A percentile compares a stretch with the other conserved stretches of the same genome.
Evolutionary conservation across 2,113 vertebrate species (phyloP).

Genomic region (Burhinus oedicnemus): DNA sequence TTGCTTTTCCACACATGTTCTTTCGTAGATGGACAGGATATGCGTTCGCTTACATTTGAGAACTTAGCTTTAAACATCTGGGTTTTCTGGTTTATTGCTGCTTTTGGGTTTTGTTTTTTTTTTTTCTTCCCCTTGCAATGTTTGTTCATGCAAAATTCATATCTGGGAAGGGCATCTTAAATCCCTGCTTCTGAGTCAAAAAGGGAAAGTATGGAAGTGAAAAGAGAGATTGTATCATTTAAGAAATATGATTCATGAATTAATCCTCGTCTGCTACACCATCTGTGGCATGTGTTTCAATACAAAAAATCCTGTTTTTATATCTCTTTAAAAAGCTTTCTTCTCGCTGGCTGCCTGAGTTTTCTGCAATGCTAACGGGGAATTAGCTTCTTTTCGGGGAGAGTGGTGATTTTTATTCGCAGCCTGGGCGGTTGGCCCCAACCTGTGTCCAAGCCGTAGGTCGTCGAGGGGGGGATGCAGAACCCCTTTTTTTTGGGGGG

Average conservation of each 20-base stretch:
- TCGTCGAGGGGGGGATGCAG: background rate
- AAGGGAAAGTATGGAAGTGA: slow-evolving; percentile 60
- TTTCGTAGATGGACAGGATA: background rate
- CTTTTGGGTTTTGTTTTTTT: background rate
- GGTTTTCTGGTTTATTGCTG: slow-evolving; percentile 17
- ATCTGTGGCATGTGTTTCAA: slow-evolving; percentile 65
- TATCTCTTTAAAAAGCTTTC: slow-evolving; percentile 51
- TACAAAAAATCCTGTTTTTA: slow-evolving; percentile 49
- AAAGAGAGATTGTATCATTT: slow-evolving; percentile 64
- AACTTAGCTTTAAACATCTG: slow-evolving; percentile 21
- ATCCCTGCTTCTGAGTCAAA: slow-evolving; percentile 60
- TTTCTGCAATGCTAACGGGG: background rate
- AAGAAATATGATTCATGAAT: slow-evolving; percentile 70
- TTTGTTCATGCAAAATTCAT: slow-evolving; percentile 64
- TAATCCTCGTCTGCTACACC: slow-evolving; percentile 70
- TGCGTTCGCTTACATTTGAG: background rate
- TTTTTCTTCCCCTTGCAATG: background rate
- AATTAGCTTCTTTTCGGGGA: background rate
- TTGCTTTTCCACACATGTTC: background rate
- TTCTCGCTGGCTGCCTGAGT: slow-evolving; percentile 25
- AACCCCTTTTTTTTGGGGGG: background rate
- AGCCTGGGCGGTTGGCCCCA: background rate
- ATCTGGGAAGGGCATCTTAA: slow-evolving; percentile 59
- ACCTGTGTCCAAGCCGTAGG: background rate
- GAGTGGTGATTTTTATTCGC: background rate